A percentile compares a stretch with the other conserved stretches of the same genome.
Conservation (phyloP, 2,888 invertebrate species). For the Drosophila subquinaria region DNA sequence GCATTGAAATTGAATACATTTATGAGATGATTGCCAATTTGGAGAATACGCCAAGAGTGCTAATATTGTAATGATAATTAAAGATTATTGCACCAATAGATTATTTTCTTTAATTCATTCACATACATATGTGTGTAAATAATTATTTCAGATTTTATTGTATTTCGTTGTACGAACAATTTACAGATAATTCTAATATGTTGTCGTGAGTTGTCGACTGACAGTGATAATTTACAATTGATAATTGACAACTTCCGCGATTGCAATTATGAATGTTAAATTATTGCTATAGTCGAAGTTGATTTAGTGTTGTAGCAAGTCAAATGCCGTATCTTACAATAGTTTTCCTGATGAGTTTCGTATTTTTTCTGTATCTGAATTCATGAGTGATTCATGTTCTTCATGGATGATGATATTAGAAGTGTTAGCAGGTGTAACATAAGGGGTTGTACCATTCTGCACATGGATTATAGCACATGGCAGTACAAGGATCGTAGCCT, state of each 20-base stretch:
- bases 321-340: neutral
- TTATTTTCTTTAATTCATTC: too few relatives aligned
- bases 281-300: neutral
- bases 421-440: constrained; percentile 1
- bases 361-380: neutral
- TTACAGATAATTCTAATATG: neutral
- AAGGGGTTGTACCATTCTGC: constrained; percentile 9
- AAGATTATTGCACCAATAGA: too few relatives aligned
- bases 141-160: neutral
- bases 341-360: neutral
- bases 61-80: neutral
- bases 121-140: too few relatives aligned
- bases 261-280: constrained; percentile 17
- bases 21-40: neutral
- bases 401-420: too few relatives aligned
- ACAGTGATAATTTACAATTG: constrained; percentile 3
- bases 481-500: constrained; percentile 45
- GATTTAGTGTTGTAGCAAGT: neutral
- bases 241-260: constrained; percentile 12
- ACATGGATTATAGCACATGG: constrained; percentile 31
- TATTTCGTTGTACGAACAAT: neutral
- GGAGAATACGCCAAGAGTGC: neutral
- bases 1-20: constrained; percentile 1
- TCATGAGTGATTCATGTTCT: neutral
- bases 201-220: neutral